Evolutionary conservation across 2,888 invertebrate genomes (phyloP).

Genomic region (Rhabditoides inermis): DNA sequence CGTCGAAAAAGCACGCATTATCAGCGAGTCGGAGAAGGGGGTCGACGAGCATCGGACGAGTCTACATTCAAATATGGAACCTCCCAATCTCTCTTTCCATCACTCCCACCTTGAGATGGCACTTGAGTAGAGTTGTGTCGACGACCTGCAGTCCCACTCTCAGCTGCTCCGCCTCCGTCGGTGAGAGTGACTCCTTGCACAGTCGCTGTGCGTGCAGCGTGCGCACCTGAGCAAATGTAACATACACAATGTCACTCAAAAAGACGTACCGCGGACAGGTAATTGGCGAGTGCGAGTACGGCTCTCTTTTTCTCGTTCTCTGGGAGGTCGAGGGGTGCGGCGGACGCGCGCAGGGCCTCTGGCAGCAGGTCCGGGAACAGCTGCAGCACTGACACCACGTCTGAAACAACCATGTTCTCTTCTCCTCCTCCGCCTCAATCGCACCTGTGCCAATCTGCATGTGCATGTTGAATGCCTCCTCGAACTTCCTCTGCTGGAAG

Average conservation of each 20-base stretch:
- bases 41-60: constrained; percentile 86
- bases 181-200: constrained; percentile 8
- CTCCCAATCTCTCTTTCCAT: constrained; percentile 4
- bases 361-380: constrained; percentile 81
- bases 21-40: constrained; percentile 74
- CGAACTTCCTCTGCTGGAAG: constrained; percentile 78
- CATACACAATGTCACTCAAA: constrained; percentile 2
- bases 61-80: constrained; percentile 59
- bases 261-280: constrained; percentile 66
- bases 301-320: constrained; percentile 66
- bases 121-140: constrained; percentile 90
- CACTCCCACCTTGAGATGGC: constrained; percentile 74
- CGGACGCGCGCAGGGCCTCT: constrained; percentile 35
- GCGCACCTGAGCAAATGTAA: constrained; percentile 7
- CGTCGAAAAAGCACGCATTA: constrained; percentile 82
- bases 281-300: constrained; percentile 77
- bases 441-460: constrained; percentile 70
- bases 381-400: constrained; percentile 88
- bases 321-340: constrained; percentile 19
- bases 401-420: constrained; percentile 54
- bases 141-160: constrained; percentile 77
- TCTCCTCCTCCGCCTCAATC: background rate
- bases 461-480: constrained; percentile 84
- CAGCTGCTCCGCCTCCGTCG: constrained; percentile 47
- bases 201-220: constrained; percentile 14